Conservation (phyloP, 2,888 invertebrate genomes). For the Cerastis rubricosa region DNA sequence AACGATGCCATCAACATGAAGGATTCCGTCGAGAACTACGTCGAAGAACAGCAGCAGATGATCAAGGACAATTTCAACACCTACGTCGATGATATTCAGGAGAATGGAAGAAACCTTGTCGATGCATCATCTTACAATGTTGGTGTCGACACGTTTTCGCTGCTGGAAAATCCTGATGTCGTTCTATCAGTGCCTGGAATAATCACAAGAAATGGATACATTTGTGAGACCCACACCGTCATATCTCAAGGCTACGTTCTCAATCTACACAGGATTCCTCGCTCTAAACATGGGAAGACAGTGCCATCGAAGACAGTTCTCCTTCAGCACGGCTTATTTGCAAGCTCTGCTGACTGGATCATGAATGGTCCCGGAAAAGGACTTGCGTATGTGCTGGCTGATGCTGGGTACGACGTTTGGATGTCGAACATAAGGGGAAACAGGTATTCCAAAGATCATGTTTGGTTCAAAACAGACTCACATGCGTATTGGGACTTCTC, state of each 20-base stretch:
- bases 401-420: constrained; percentile 95
- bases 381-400: constrained; percentile 92
- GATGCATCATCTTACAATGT: constrained; percentile 77
- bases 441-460: constrained; percentile 93
- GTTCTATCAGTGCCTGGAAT: constrained; percentile 82
- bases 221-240: constrained; percentile 93
- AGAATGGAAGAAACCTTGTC: constrained; percentile 74
- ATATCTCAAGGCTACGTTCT: constrained; percentile 96
- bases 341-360: constrained; percentile 95
- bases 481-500: constrained; percentile 94
- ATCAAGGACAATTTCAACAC: constrained; percentile 76
- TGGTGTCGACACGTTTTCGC: constrained; percentile 68
- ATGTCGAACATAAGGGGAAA: constrained; percentile 96
- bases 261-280: constrained; percentile 95
- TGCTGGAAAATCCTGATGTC: constrained; percentile 79
- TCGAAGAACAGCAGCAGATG: constrained; percentile 78
- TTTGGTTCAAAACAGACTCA: constrained; percentile 88
- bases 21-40: constrained; percentile 76
- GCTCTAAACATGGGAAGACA: constrained; percentile 77
- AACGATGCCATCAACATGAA: constrained; percentile 71
- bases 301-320: constrained; percentile 87
- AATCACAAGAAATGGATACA: constrained; percentile 91
- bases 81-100: constrained; percentile 77
- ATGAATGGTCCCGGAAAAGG: constrained; percentile 92
- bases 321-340: constrained; percentile 95